Evolutionary conservation across 2,797 vertebrate species (phyloP).

Genomic region (Peromyscus nudipes): DNA sequence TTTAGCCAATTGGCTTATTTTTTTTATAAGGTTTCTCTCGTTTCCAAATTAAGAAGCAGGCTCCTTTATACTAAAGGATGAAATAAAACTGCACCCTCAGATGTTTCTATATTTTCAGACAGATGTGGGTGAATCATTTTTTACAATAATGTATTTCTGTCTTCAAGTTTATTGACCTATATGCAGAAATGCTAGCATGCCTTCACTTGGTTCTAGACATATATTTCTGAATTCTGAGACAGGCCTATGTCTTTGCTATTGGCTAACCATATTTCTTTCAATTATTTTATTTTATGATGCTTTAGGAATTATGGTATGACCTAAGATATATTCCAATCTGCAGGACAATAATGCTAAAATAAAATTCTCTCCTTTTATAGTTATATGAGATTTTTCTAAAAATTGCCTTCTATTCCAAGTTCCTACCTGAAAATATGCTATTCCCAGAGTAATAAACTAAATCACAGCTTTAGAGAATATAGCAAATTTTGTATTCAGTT

Average conservation of each 20-base stretch:
- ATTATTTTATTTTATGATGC: slow-evolving; percentile 37
- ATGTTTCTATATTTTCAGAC: slow-evolving; percentile 30
- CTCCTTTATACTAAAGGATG: background rate
- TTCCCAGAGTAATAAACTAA: slow-evolving; percentile 52
- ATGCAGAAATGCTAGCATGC: slow-evolving; percentile 24
- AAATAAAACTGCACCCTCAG: slow-evolving; percentile 1
- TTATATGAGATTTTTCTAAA: slow-evolving; percentile 63
- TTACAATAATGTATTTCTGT: slow-evolving; percentile 52
- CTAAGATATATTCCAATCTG: slow-evolving; percentile 24
- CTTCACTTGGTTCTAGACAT: slow-evolving; percentile 16
- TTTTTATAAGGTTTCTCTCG: background rate
- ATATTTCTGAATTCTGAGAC: slow-evolving; percentile 8
- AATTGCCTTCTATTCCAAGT: slow-evolving; percentile 56
- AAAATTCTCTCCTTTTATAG: slow-evolving; percentile 53
- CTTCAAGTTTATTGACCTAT: background rate
- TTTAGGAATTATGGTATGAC: slow-evolving; percentile 38
- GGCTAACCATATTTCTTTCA: slow-evolving; percentile 31
- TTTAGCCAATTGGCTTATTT: background rate
- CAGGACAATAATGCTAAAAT: slow-evolving; percentile 40
- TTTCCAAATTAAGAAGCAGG: slow-evolving; percentile 56
- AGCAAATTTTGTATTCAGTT: slow-evolving; percentile 47
- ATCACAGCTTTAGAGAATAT: background rate
- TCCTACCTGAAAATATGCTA: slow-evolving; percentile 48
- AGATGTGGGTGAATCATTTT: slow-evolving; percentile 37
- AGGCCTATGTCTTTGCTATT: background rate